Evolutionary conservation across 2,888 invertebrate species (phyloP), one percentile per base, ranked within the genome.

Genomic region (Escarpia spicata): DNA sequence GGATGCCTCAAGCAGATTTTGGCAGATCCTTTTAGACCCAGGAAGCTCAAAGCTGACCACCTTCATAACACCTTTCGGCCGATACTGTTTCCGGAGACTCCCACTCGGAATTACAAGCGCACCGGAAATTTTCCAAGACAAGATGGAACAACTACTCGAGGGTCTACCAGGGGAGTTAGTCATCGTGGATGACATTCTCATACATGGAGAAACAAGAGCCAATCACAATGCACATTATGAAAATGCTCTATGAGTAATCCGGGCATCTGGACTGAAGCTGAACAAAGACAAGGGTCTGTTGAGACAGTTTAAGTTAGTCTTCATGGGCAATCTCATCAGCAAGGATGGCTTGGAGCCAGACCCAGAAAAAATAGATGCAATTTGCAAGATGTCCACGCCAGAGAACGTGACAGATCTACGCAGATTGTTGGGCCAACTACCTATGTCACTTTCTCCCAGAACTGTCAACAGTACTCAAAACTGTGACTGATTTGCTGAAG

Each of bases 321-420:
- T 26, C 6, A 75, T 75, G 26, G 75, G n/a, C 75, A 75, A 75
- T 75, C 9, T 12, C 10, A 52, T 52, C 37, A 37, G 37, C 37
- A 37, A 37, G 37, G 37, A 37, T 37, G 37, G 37, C 37, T 37
- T 37, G 37, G 37, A 91, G 93, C 75, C 92, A 44, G 92, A 93
- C 43, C 75, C 60, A 26, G 60, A 90, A 26, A 93, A 93, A 91
- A 90, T 93, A 26, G 89, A 93, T 10, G 94, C 93, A 3, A 93
- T 94, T 10, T 37, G 44, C n/a, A 90, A 93, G 15, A 93, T 94
- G 92, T 92, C 92, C 15, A 37, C 45, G 26, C 94, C 94, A 43
- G 43, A 75, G 43, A 90, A 75, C 31, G 43, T 90, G 19, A 31
- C 37, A 19, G n/a, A 92, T 1, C 43, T 92, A 26, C n/a, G 92